Evolutionary conservation across 30 jellyfish, hydroid and myxozoan genomes (phyloP).

Genomic region (Clytia hemisphaerica): DNA sequence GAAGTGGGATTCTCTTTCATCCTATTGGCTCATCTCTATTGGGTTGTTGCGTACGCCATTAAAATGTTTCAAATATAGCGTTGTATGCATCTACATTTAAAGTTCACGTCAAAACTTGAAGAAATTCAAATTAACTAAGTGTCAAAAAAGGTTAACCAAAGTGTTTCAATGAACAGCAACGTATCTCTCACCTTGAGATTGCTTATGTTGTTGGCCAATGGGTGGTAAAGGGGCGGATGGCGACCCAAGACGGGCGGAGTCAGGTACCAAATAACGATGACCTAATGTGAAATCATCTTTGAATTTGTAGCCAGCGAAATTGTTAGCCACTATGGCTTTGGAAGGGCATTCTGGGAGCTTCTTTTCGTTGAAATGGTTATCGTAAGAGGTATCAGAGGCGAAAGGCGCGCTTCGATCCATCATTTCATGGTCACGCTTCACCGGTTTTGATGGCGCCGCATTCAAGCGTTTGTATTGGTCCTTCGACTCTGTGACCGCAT

Average conservation of each 20-base stretch:
- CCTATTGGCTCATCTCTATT: no score
- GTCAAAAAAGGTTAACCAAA: no score
- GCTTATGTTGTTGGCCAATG: background rate
- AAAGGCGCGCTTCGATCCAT: background rate
- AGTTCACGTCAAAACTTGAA: no score
- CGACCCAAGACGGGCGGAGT: background rate
- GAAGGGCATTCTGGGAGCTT: slow-evolving; percentile 7
- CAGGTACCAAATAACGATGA: slow-evolving; percentile 5
- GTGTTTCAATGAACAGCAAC: no score
- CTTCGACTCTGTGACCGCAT: background rate
- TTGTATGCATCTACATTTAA: no score
- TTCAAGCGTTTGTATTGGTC: background rate
- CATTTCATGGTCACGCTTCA: slow-evolving; percentile 13
- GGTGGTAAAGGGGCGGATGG: slow-evolving; percentile 12
- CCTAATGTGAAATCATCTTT: slow-evolving; percentile 5
- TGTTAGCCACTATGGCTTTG: background rate
- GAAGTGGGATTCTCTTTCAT: no score
- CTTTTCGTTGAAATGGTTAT: background rate
- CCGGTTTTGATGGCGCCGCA: background rate
- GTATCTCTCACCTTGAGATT: no score
- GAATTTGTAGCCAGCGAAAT: background rate
- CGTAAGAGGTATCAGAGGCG: slow-evolving; percentile 5
- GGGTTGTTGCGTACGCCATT: no score
- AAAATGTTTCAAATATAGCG: no score
- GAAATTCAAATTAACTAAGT: no score